A percentile compares a stretch with the other conserved stretches of the same genome.
phyloP scores from a whole-genome alignment of 2,113 vertebrate species.

The Spilogale gracilis region DNA sequence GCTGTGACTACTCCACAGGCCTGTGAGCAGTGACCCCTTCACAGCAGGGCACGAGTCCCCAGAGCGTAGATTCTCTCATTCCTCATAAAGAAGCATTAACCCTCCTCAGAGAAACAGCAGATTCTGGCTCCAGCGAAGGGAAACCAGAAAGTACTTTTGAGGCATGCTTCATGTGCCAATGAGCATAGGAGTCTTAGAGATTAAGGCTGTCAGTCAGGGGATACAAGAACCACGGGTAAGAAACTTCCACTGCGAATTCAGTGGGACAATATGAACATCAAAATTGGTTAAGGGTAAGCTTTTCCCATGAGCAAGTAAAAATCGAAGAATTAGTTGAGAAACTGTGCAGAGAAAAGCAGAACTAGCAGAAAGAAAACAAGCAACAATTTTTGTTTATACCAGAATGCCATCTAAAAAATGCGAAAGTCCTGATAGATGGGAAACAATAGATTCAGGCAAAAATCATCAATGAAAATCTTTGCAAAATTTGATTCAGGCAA shows the following conservation, averaged over 20 bases:
- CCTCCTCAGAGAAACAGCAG: background rate
- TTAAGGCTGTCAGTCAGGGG: background rate
- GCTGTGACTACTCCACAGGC: background rate
- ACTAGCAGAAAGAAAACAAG: background rate
- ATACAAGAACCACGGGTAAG: background rate
- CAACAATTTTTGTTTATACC: background rate
- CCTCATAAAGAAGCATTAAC: background rate
- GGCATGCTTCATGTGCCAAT: background rate
- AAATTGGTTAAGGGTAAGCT: background rate
- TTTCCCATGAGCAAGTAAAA: background rate
- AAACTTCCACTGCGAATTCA: background rate
- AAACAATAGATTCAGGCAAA: background rate
- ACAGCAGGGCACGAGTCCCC: rapidly evolving
- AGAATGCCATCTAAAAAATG: background rate
- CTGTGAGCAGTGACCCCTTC: too few relatives aligned
- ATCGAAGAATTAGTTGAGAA: background rate
- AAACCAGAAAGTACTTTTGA: background rate
- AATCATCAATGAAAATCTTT: background rate
- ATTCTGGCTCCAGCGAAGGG: background rate
- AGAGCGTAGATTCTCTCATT: background rate
- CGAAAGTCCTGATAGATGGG: background rate
- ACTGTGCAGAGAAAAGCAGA: background rate
- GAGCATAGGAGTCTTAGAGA: background rate
- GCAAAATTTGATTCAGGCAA: background rate
- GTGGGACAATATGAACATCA: background rate